Evolutionary conservation across 2,797 vertebrate species (phyloP).

Genomic region (Trachurus trachurus): DNA sequence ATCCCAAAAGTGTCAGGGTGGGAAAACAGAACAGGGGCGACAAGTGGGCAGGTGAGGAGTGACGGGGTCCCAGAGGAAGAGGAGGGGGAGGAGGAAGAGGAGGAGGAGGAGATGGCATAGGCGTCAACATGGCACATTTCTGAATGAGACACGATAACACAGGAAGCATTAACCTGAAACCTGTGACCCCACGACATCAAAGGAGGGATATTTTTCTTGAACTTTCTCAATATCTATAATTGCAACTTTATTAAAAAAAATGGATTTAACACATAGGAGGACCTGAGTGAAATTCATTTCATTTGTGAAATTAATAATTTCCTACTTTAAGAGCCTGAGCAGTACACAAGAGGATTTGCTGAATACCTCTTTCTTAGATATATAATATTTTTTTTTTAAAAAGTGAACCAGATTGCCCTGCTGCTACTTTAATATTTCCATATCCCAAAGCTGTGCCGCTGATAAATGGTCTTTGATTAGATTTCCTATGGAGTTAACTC

Average conservation of each 20-base stretch:
- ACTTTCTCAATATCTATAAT: neutral
- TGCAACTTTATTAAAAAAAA: constrained; percentile 18
- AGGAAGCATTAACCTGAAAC: neutral
- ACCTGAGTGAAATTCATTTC: constrained; percentile 1
- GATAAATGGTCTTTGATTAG: constrained; percentile 43
- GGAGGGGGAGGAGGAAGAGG: no score
- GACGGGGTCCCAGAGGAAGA: constrained; percentile 3
- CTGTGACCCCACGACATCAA: neutral
- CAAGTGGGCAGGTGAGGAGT: constrained; percentile 47
- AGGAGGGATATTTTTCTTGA: neutral
- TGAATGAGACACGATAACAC: neutral
- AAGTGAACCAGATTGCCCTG: constrained; percentile 9
- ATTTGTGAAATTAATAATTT: constrained; percentile 15
- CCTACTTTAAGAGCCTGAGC: neutral
- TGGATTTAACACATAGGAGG: neutral
- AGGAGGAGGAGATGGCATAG: neutral
- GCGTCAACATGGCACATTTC: constrained; percentile 3
- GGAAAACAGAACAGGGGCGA: constrained; percentile 13
- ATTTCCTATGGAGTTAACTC: constrained; percentile 27
- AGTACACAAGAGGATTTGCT: constrained; percentile 20
- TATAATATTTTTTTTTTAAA: constrained; percentile 9
- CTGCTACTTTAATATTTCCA: constrained; percentile 9
- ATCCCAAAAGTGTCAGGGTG: constrained; percentile 32
- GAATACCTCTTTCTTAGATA: constrained; percentile 29
- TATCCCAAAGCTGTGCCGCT: constrained; percentile 30